Base-by-base conservation (phyloP, 2,797 vertebrate species). In the Urocyon cinereoargenteus region DNA sequence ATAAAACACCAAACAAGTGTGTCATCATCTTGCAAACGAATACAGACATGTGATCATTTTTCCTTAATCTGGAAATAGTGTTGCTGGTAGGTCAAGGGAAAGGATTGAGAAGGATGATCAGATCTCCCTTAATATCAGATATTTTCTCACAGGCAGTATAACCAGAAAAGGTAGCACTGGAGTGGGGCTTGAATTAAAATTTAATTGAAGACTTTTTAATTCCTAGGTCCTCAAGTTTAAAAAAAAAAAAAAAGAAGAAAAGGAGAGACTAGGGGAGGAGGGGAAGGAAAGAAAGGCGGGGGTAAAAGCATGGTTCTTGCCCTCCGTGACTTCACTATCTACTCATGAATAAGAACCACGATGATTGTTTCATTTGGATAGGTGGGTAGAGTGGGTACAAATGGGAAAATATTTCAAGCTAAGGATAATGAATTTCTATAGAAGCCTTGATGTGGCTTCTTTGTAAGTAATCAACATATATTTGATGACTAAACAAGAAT, bases 1-100 rank as follows among this genome's bases (percentile, higher is more conserved):
- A 87, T 93, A 61, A 94, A 79, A 87, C 26, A 89, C 40, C 57
- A 82, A 95, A 51, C 13, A 91, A 93, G 61, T 64, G 28, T 81
- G 34, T 95, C 45, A 86, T 1, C 22, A 91, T 82, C 72, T 91
- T 68, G 34, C 18, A 24, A 62, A 18, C 68, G 79, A 97, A 62
- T 66, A 77, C 64, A 49, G 4, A 45, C 15, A 75, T 57, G 24
- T 12, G 77, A 85, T 68, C 72, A 91, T 66, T 75, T 77, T 59
- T 18, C 87, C 73, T 96, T 77, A 40, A 34, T 89, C n/a, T 96
- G 26, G 84, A 92, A 55, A 64, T 21, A 77, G 49, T 83, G 49
- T 22, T 77, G n/a, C 34, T 64, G 59, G 36, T 64, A 91, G 22
- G 5, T 77, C 82, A 68, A 96, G 6, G 15, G 6, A 94, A 94